Conservation (phyloP, 64 coral and sea anemone genomes). For the Pocillopora verrucosa region DNA sequence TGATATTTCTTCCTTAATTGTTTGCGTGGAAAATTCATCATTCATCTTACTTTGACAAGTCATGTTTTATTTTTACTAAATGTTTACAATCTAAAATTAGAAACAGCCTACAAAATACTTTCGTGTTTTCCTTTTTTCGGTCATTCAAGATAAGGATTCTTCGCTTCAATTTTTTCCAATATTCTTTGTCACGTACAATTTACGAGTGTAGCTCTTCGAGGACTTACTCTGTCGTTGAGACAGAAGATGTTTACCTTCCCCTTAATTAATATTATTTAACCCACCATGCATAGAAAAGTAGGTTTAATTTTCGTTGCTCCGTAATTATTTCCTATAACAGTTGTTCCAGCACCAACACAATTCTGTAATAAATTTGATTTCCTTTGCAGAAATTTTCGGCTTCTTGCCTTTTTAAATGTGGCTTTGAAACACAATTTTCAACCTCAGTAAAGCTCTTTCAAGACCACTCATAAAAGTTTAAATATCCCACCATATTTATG, state of each 20-base stretch:
- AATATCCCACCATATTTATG: background rate
- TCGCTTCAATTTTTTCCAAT: background rate
- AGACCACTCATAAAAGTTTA: background rate
- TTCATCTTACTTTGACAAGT: too few species aligned
- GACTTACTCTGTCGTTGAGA: background rate
- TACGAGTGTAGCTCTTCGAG: background rate
- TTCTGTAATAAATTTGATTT: background rate
- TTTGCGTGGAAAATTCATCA: too few species aligned
- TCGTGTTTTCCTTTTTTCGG: background rate
- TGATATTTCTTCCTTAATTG: too few species aligned
- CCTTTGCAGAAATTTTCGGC: background rate
- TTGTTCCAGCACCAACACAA: background rate
- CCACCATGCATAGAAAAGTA: background rate
- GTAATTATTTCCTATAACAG: background rate
- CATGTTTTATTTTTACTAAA: too few species aligned
- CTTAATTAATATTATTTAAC: constrained; percentile 17
- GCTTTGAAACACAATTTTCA: background rate
- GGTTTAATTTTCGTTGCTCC: background rate
- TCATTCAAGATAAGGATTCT: background rate
- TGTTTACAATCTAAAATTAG: too few species aligned
- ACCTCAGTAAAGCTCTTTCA: background rate
- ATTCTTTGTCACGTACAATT: background rate
- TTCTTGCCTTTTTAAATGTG: background rate
- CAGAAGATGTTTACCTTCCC: background rate
- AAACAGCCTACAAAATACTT: too few species aligned